Evolutionary conservation across 2,888 invertebrate species (phyloP).

Genomic region (Hyalella azteca): DNA sequence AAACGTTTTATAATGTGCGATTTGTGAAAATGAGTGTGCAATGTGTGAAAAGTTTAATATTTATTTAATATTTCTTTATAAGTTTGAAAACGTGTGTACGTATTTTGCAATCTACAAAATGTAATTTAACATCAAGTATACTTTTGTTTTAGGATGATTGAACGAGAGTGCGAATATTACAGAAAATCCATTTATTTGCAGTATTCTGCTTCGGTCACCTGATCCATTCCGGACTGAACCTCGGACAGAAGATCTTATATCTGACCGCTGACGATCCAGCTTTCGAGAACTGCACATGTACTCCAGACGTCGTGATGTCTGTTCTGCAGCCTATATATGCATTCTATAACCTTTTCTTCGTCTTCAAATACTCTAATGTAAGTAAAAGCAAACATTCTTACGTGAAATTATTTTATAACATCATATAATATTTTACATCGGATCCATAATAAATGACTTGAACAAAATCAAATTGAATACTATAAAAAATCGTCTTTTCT

Average conservation of each 20-base stretch:
- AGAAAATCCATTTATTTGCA: slow-evolving; percentile 62
- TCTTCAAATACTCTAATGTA: slow-evolving; percentile 83
- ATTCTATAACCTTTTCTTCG: slow-evolving; percentile 77
- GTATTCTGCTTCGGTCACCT: slow-evolving; percentile 80
- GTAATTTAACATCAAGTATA: too few relatives aligned
- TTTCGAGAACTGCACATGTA: slow-evolving; percentile 69
- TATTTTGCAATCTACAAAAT: too few relatives aligned
- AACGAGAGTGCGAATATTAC: too few relatives aligned
- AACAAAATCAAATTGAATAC: too few relatives aligned
- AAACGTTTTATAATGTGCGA: too few relatives aligned
- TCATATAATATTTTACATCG: not conserved
- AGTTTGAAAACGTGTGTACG: too few relatives aligned
- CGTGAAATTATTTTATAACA: not conserved
- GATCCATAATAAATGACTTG: too few relatives aligned
- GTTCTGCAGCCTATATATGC: slow-evolving; percentile 76
- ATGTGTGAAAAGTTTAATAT: too few relatives aligned
- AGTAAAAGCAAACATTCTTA: slow-evolving; percentile 60
- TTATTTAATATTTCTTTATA: too few relatives aligned
- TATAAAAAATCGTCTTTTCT: not conserved
- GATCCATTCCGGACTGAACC: slow-evolving; percentile 74
- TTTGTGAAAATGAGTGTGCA: too few relatives aligned
- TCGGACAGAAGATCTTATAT: slow-evolving; percentile 73
- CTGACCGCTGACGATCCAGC: slow-evolving; percentile 66
- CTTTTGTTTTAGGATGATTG: too few relatives aligned
- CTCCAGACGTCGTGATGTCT: slow-evolving; percentile 71